These are phyloP conservation scores for Hoplostethus atlanticus DNA, from an alignment of 2,797 vertebrate genomes.

Conservation along the genomic window DNA sequence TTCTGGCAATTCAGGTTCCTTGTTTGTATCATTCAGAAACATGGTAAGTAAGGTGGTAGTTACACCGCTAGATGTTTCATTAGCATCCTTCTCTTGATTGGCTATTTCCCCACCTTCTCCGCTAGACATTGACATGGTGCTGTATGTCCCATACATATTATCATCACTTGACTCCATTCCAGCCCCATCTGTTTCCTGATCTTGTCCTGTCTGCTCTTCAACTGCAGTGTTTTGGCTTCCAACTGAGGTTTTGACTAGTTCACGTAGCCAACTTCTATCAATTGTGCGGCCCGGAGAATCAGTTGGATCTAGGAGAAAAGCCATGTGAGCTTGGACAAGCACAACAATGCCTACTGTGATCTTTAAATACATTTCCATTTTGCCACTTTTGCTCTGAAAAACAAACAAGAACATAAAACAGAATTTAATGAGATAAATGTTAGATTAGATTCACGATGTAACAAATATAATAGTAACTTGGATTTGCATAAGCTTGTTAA, in stretches of 20 bases:
- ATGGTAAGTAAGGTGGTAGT: neutral
- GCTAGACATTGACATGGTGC: neutral
- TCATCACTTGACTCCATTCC: conserved; percentile 16
- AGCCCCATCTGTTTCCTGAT: neutral
- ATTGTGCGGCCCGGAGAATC: conserved; percentile 47
- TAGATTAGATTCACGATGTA: neutral
- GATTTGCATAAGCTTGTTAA: too few species aligned
- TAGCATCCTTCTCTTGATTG: neutral
- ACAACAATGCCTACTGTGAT: conserved; percentile 58
- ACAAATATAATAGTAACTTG: neutral
- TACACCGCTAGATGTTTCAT: conserved; percentile 10
- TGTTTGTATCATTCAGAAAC: conserved; percentile 1
- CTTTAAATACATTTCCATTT: conserved; percentile 63
- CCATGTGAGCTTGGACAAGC: conserved; percentile 60
- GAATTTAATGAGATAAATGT: neutral
- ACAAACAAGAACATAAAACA: conserved; percentile 28
- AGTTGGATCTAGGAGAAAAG: conserved; percentile 50
- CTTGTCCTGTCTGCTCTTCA: neutral
- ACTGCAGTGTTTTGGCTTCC: neutral
- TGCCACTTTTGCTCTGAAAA: conserved; percentile 54
- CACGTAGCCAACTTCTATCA: conserved; percentile 59
- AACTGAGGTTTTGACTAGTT: fast-evolving
- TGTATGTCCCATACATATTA: conserved; percentile 28
- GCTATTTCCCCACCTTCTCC: conserved; percentile 12
- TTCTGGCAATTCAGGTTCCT: neutral